A percentile compares a stretch with the other conserved stretches of the same genome.
phyloP scores from a whole-genome alignment of 2,113 vertebrate species.

The Hemibagrus wyckioides region DNA sequence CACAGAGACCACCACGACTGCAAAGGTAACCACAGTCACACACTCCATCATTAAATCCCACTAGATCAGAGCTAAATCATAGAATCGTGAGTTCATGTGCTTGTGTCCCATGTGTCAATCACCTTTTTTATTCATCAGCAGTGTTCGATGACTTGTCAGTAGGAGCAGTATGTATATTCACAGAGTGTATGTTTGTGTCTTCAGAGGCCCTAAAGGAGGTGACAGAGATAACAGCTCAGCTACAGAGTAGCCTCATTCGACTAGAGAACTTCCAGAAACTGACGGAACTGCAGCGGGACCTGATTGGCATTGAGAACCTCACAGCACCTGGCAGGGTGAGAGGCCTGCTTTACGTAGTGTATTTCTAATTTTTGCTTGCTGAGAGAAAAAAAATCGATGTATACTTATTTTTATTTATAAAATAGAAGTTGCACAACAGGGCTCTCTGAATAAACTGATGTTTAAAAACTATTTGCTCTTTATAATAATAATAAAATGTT shows the following conservation, averaged over 20 bases:
- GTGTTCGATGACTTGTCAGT: not conserved
- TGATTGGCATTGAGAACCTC: slow-evolving; percentile 88
- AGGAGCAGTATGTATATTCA: not conserved
- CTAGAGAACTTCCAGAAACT: slow-evolving; percentile 97
- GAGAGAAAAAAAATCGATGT: not conserved
- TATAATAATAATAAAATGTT: not conserved
- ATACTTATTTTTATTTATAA: not conserved
- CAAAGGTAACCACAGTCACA: slow-evolving; percentile 71
- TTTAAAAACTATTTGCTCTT: not conserved
- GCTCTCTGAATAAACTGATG: not conserved
- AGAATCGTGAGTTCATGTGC: not conserved
- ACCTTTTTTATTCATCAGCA: not conserved
- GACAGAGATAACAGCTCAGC: slow-evolving; percentile 80
- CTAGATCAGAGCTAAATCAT: not conserved
- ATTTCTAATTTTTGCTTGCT: not conserved
- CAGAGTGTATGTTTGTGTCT: not conserved
- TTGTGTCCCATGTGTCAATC: not conserved
- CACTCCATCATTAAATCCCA: not conserved
- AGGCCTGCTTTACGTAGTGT: slow-evolving; percentile 50
- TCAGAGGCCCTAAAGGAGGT: slow-evolving; percentile 86
- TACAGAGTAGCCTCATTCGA: slow-evolving; percentile 87
- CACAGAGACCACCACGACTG: slow-evolving; percentile 82
- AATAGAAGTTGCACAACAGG: not conserved
- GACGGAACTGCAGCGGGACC: slow-evolving; percentile 88
- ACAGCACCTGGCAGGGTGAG: slow-evolving; percentile 81